A percentile compares a stretch with the other conserved stretches of the same genome.
Conservation (phyloP, 2,888 invertebrate genomes). For the Scaptomyza tumidula region DNA sequence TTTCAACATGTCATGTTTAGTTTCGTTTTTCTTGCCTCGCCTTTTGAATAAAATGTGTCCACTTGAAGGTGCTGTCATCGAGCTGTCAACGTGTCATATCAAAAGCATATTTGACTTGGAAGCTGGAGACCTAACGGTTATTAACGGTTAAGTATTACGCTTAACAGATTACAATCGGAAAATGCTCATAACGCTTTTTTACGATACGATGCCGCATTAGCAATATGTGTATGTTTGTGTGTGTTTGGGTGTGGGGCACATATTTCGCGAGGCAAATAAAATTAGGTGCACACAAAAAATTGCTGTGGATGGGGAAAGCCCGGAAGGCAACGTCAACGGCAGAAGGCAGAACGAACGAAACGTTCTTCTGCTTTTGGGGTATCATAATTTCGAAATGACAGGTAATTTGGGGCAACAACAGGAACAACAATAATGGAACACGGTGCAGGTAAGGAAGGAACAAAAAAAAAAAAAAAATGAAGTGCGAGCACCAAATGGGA, state of each 20-base stretch:
- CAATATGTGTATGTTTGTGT: no score
- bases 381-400: constrained; percentile 79
- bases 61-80: constrained; percentile 66
- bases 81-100: constrained; percentile 67
- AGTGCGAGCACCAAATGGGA: constrained; percentile 76
- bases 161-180: constrained; percentile 75
- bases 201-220: constrained; percentile 45
- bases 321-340: constrained; percentile 54
- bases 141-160: constrained; percentile 54
- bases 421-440: constrained; percentile 42
- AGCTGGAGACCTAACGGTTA: constrained; percentile 32
- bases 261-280: constrained; percentile 60
- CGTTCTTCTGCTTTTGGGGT: constrained; percentile 38
- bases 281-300: constrained; percentile 56
- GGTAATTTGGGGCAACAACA: constrained; percentile 73
- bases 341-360: constrained; percentile 30
- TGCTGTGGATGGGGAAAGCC: constrained; percentile 16
- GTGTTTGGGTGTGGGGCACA: constrained; percentile 38
- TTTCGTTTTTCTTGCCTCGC: constrained; percentile 3
- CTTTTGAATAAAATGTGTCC: constrained; percentile 63
- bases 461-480: constrained; percentile 42
- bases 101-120: constrained; percentile 7
- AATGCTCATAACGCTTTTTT: constrained; percentile 74
- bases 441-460: constrained; percentile 5
- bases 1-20: constrained; percentile 26